phyloP scores from a whole-genome alignment of 2,797 vertebrate genomes.

The Anguilla pacifica region DNA sequence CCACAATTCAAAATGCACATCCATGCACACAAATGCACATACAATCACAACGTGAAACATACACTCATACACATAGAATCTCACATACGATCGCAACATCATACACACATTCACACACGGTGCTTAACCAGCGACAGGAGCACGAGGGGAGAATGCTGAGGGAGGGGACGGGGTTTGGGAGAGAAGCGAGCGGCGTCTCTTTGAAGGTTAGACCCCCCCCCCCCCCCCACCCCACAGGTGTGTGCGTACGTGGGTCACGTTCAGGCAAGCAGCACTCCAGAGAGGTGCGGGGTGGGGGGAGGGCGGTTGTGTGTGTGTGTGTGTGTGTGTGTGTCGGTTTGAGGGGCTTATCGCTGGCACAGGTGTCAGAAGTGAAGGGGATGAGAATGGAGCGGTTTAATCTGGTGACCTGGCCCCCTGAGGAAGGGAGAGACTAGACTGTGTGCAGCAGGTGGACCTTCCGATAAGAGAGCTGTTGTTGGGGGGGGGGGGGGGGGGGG shows the following conservation, averaged over 20 bases:
- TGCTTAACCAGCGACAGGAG: neutral
- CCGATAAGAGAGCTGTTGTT: slow-evolving; percentile 27
- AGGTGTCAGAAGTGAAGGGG: slow-evolving; percentile 35
- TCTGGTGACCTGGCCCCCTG: slow-evolving; percentile 30
- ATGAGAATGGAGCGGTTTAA: slow-evolving; percentile 35
- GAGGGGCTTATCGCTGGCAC: slow-evolving; percentile 27
- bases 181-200: neutral
- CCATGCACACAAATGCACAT: neutral
- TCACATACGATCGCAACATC: too few relatives aligned
- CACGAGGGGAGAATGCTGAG: neutral
- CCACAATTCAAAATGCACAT: too few relatives aligned
- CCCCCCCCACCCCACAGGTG: too few relatives aligned
- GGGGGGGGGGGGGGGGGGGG: neutral
- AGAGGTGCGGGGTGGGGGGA: neutral
- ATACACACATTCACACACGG: neutral
- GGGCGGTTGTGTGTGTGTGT: too few relatives aligned
- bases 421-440: slow-evolving; percentile 21
- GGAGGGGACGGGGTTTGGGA: neutral
- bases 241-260: neutral
- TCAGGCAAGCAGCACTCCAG: neutral
- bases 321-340: too few relatives aligned
- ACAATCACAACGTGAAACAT: too few relatives aligned
- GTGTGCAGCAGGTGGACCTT: slow-evolving; percentile 18
- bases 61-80: neutral
- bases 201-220: neutral